These are phyloP conservation scores for Hypomecis punctinalis DNA, from an alignment of 2,888 invertebrate genomes.

Conservation along the genomic window DNA sequence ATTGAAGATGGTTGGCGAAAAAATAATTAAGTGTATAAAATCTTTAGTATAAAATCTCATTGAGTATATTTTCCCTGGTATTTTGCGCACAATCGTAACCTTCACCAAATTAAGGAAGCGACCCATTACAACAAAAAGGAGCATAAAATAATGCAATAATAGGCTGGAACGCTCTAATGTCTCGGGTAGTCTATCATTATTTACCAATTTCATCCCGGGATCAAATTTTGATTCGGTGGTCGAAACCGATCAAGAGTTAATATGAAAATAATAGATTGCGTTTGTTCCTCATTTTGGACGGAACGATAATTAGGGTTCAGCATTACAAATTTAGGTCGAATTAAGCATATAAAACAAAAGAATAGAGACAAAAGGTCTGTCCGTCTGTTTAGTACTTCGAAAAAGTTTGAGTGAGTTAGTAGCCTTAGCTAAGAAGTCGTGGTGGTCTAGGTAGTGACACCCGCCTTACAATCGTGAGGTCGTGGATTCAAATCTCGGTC, in stretches of 20 bases:
- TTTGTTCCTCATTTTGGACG: conserved; percentile 69
- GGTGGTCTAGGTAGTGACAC: too few species aligned
- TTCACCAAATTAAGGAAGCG: conserved; percentile 34
- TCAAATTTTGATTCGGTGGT: conserved; percentile 70
- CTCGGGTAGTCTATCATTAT: conserved; percentile 68
- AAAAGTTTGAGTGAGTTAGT: too few species aligned
- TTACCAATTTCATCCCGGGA: conserved; percentile 65
- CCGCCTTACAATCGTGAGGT: too few species aligned
- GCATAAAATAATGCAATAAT: conserved; percentile 46
- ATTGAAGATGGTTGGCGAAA: too few species aligned
- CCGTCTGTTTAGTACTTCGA: too few species aligned
- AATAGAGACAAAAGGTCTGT: too few species aligned
- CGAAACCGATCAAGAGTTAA: conserved; percentile 74
- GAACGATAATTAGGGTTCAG: conserved; percentile 57
- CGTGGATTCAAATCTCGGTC: too few species aligned
- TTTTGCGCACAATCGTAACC: conserved; percentile 4
- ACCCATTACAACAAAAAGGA: conserved; percentile 39
- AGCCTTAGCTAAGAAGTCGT: too few species aligned
- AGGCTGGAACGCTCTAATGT: conserved; percentile 54
- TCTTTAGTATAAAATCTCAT: too few species aligned
- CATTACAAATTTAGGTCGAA: conserved; percentile 11
- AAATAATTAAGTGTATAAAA: too few species aligned
- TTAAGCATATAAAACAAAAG: conserved; percentile 9
- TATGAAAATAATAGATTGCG: conserved; percentile 80
- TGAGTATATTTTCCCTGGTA: neutral